Evolutionary conservation across 2,888 invertebrate genomes (phyloP).

Genomic region (Drosophila paucipuncta): DNA sequence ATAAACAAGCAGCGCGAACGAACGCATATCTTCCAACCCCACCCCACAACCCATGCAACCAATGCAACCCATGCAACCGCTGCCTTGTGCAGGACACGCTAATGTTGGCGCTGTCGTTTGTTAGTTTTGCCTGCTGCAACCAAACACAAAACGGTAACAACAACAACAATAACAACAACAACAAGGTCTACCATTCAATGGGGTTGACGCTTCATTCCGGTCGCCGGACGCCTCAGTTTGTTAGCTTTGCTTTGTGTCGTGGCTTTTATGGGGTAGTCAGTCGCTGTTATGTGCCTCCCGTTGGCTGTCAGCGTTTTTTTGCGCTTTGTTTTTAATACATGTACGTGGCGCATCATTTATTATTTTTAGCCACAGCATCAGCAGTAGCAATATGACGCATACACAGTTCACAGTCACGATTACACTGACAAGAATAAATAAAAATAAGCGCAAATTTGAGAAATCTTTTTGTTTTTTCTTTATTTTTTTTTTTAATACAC

Average conservation of each 20-base stretch:
- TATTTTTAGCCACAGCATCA: conserved; percentile 64
- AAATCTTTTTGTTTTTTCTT: not conserved
- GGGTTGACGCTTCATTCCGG: conserved; percentile 61
- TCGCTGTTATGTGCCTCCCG: conserved; percentile 18
- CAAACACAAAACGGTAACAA: conserved; percentile 52
- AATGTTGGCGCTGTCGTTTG: conserved; percentile 42
- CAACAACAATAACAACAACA: conserved; percentile 28
- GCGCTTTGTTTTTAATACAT: conserved; percentile 78
- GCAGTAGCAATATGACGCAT: conserved; percentile 61
- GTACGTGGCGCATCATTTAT: conserved; percentile 79
- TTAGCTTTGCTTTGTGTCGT: conserved; percentile 70
- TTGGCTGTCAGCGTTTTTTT: conserved; percentile 75
- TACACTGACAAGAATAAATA: not conserved
- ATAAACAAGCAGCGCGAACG: conserved; percentile 65
- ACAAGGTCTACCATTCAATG: conserved; percentile 41
- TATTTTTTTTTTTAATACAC: not conserved
- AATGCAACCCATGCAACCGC: not conserved
- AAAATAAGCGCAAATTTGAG: not conserved
- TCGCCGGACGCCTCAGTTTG: conserved; percentile 63
- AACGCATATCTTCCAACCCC: not conserved
- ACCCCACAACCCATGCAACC: no score
- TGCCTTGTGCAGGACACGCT: conserved; percentile 37
- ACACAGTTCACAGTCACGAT: conserved; percentile 1
- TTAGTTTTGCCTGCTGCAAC: conserved; percentile 56
- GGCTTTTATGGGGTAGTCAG: conserved; percentile 38